These are phyloP conservation scores for Elachura formosa DNA, from an alignment of 2,113 vertebrate species.

Conservation along the genomic window DNA sequence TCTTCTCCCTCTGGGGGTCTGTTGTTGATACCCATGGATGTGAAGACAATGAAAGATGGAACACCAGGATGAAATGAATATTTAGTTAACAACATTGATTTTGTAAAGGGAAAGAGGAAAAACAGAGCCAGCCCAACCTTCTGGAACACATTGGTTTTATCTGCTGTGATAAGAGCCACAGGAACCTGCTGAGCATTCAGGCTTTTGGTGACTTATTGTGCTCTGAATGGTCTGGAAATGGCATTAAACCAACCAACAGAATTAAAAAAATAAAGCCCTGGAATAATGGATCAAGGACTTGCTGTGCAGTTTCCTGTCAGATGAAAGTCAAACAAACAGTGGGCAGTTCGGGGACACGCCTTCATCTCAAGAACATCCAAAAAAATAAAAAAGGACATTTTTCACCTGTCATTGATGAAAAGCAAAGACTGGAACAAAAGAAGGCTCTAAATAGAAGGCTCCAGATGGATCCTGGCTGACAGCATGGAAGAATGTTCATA, in stretches of 20 bases:
- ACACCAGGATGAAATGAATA: background rate
- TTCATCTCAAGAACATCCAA: background rate
- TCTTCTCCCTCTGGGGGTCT: fast-evolving
- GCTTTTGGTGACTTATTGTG: background rate
- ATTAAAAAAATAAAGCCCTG: background rate
- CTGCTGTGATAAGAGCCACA: background rate
- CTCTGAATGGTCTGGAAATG: background rate
- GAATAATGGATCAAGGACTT: background rate
- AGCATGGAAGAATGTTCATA: background rate
- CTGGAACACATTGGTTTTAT: background rate
- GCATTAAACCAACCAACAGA: background rate
- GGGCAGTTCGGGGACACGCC: background rate
- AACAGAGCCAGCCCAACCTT: background rate
- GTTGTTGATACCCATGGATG: fast-evolving
- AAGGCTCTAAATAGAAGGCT: slow-evolving; percentile 4
- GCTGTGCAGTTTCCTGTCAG: background rate
- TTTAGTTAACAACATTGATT: background rate
- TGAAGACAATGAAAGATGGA: background rate
- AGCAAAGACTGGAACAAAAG: slow-evolving; percentile 11
- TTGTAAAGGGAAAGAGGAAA: background rate
- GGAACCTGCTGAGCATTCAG: background rate
- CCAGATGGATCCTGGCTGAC: background rate
- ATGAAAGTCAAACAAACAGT: background rate
- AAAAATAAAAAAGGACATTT: background rate
- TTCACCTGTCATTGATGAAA: background rate